Evolutionary conservation across 2,888 invertebrate genomes (phyloP).

Genomic region (Brachynemurus nebulosus): DNA sequence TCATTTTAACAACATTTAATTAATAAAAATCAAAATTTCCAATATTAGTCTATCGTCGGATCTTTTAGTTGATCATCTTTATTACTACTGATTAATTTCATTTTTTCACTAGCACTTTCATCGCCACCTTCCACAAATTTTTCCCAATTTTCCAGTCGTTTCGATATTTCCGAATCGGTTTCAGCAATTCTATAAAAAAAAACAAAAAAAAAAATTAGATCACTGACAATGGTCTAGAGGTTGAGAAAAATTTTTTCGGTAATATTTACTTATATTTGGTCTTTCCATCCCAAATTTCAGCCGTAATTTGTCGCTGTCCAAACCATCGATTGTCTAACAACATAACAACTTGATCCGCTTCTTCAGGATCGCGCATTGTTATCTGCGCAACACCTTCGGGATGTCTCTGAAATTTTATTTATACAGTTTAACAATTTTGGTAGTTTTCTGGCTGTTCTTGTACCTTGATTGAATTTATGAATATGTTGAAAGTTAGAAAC

Average conservation of each 20-base stretch:
- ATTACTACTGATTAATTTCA: not conserved
- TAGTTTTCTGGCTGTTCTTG: too few relatives aligned
- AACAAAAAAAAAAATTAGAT: constrained; percentile 1
- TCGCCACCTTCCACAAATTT: constrained; percentile 58
- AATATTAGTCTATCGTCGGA: too few relatives aligned
- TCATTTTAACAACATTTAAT: too few relatives aligned
- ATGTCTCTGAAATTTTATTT: constrained; percentile 56
- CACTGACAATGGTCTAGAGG: not conserved
- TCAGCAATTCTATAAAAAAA: constrained; percentile 59
- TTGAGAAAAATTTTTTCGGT: too few relatives aligned
- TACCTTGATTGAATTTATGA: too few relatives aligned
- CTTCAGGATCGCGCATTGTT: constrained; percentile 77
- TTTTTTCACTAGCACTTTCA: constrained; percentile 11
- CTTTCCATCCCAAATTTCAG: constrained; percentile 90
- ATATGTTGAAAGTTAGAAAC: too few relatives aligned
- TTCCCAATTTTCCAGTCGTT: constrained; percentile 78
- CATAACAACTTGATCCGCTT: constrained; percentile 79
- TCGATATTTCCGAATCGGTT: constrained; percentile 72
- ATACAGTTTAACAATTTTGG: too few relatives aligned
- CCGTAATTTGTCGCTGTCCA: constrained; percentile 69
- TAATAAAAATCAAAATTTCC: too few relatives aligned
- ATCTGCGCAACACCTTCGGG: constrained; percentile 91
- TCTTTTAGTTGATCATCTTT: too few relatives aligned
- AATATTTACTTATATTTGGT: constrained; percentile 64
- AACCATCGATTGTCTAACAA: constrained; percentile 85